These are phyloP conservation scores for Clunio marinus DNA, from an alignment of 2,888 invertebrate genomes.

Conservation along the genomic window DNA sequence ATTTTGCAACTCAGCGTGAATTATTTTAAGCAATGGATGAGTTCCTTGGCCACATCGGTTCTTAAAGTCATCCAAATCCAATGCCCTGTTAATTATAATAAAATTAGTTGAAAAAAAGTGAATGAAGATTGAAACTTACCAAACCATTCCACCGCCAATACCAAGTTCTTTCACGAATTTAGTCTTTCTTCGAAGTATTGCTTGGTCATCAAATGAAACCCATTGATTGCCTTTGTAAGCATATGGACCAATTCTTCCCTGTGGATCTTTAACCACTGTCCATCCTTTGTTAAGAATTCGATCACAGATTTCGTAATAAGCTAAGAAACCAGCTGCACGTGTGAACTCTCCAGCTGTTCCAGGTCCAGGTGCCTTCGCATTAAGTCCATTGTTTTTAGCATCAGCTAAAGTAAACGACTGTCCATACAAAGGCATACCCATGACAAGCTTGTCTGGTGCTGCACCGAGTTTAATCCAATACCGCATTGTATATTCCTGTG, in stretches of 20 bases:
- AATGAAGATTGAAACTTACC: conserved; percentile 51
- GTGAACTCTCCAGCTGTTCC: conserved; percentile 84
- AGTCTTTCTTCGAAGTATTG: conserved; percentile 74
- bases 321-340: conserved; percentile 76
- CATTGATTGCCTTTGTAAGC: conserved; percentile 84
- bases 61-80: conserved; percentile 82
- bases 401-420: conserved; percentile 72
- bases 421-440: conserved; percentile 87
- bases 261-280: conserved; percentile 73
- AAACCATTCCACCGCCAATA: conserved; percentile 84
- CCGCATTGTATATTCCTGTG: conserved; percentile 80
- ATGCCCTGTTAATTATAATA: conserved; percentile 51
- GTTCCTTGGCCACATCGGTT: conserved; percentile 74
- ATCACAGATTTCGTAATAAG: conserved; percentile 88
- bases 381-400: conserved; percentile 61
- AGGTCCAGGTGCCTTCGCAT: conserved; percentile 70
- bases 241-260: conserved; percentile 79
- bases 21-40: conserved; percentile 74
- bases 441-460: conserved; percentile 72
- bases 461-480: conserved; percentile 87
- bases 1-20: conserved; percentile 65
- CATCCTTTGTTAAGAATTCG: conserved; percentile 71
- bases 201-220: conserved; percentile 84
- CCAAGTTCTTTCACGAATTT: conserved; percentile 70
- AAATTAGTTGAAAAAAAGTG: background rate